These are phyloP conservation scores for Nycticryphes semicollaris DNA, from an alignment of 2,113 vertebrate species.

Conservation along the genomic window DNA sequence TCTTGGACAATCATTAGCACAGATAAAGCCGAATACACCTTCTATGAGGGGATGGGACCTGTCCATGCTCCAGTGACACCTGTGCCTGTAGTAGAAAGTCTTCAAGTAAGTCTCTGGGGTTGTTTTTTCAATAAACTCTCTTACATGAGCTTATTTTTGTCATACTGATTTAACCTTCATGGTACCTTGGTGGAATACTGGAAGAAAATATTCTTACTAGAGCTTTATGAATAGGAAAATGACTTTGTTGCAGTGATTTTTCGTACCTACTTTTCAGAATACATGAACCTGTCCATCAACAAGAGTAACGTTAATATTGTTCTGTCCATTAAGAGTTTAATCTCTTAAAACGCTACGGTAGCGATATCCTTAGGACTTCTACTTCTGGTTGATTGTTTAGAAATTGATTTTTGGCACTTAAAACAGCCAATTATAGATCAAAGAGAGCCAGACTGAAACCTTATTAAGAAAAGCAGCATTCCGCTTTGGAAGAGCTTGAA, in stretches of 20 bases:
- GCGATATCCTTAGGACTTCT: not conserved
- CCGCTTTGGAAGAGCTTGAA: not conserved
- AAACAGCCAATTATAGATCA: not conserved
- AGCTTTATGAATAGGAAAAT: not conserved
- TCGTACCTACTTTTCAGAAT: not conserved
- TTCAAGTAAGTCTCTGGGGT: constrained; percentile 82
- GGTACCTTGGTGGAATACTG: not conserved
- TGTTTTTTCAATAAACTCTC: not conserved
- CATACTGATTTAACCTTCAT: not conserved
- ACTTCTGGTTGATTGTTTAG: not conserved
- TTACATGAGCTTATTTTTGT: not conserved
- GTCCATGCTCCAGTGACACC: constrained; percentile 97
- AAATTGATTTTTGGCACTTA: not conserved
- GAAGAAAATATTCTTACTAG: not conserved
- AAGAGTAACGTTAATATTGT: not conserved
- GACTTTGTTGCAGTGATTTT: not conserved
- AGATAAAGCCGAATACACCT: constrained; percentile 98
- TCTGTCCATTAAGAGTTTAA: not conserved
- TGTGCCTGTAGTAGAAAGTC: constrained; percentile 98
- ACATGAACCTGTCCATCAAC: not conserved
- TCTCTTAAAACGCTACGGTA: not conserved
- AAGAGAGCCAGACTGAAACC: not conserved
- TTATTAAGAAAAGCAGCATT: not conserved
- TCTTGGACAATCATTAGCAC: constrained; percentile 99
- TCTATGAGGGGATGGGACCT: constrained; percentile 99